Evolutionary conservation across 2,113 vertebrate species (phyloP).

Genomic region (Meleagris gallopavo): DNA sequence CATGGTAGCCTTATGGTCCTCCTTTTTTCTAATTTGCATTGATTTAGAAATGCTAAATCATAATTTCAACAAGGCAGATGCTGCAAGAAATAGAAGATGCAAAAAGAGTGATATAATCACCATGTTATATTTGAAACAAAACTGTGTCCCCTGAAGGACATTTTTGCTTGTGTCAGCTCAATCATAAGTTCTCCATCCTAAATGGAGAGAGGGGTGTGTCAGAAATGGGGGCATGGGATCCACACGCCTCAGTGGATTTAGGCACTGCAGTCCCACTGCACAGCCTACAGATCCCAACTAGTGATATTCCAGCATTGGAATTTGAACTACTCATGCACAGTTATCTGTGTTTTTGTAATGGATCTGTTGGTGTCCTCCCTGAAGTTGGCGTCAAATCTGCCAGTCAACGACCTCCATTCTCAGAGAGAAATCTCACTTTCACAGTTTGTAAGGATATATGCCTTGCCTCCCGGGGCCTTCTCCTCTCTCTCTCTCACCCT

Average conservation of each 20-base stretch:
- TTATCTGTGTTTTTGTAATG: not conserved
- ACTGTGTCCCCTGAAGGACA: not conserved
- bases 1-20: not conserved
- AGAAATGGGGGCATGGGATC: not conserved
- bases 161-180: not conserved
- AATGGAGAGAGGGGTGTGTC: too few species aligned
- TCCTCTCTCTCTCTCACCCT: not conserved
- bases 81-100: not conserved
- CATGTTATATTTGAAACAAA: not conserved
- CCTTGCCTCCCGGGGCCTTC: not conserved
- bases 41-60: not conserved
- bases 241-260: accelerated
- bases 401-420: accelerated
- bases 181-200: not conserved
- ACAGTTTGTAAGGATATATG: not conserved
- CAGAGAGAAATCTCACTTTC: not conserved
- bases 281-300: accelerated
- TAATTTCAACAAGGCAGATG: not conserved
- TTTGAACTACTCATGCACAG: accelerated
- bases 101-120: not conserved
- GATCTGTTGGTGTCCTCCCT: accelerated
- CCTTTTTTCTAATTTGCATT: not conserved
- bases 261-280: not conserved
- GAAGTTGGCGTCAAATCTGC: accelerated
- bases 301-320: not conserved